A percentile compares a stretch with the other conserved stretches of the same genome.
phyloP scores from a whole-genome alignment of 2,888 invertebrate genomes.

The Hirtodrosophila duncani region DNA sequence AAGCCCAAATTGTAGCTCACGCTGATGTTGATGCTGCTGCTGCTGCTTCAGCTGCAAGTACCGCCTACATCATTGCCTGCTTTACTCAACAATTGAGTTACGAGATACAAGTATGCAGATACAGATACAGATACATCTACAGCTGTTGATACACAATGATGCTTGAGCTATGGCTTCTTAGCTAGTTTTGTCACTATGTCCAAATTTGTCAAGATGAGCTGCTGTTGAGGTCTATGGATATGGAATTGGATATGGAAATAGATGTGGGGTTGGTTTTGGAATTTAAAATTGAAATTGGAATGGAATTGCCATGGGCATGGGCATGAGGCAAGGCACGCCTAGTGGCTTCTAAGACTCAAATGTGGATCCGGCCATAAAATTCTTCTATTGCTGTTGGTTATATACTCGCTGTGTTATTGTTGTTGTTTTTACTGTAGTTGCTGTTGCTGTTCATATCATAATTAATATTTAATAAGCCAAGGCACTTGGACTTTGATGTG shows the following conservation, averaged over 20 bases:
- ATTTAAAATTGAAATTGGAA: slow-evolving; percentile 12
- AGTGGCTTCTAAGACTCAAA: slow-evolving; percentile 54
- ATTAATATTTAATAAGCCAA: slow-evolving; percentile 72
- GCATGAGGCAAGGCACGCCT: slow-evolving; percentile 57
- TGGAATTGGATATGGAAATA: slow-evolving; percentile 8
- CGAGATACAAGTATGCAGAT: too few relatives aligned
- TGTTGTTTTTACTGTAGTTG: slow-evolving; percentile 31
- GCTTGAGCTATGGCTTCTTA: too few relatives aligned
- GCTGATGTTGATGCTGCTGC: too few relatives aligned
- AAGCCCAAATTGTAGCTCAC: slow-evolving; percentile 45
- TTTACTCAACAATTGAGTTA: slow-evolving; percentile 12
- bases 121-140: slow-evolving; percentile 20
- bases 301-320: slow-evolving; percentile 4
- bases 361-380: slow-evolving; percentile 69
- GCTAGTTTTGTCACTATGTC: slow-evolving; percentile 54
- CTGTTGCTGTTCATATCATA: slow-evolving; percentile 40
- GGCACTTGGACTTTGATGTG: too few relatives aligned
- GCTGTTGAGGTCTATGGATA: slow-evolving; percentile 14
- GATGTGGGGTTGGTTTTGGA: slow-evolving; percentile 8
- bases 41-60: slow-evolving; percentile 13
- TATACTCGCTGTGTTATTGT: slow-evolving; percentile 30
- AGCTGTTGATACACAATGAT: slow-evolving; percentile 18
- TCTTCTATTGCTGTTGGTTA: slow-evolving; percentile 7
- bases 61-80: slow-evolving; percentile 29
- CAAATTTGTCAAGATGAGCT: slow-evolving; percentile 48